Evolutionary conservation across 1,140 invertebrate genomes (phyloP), one percentile per base, ranked within the genome.

Genomic region (Drosophila albomicans): DNA sequence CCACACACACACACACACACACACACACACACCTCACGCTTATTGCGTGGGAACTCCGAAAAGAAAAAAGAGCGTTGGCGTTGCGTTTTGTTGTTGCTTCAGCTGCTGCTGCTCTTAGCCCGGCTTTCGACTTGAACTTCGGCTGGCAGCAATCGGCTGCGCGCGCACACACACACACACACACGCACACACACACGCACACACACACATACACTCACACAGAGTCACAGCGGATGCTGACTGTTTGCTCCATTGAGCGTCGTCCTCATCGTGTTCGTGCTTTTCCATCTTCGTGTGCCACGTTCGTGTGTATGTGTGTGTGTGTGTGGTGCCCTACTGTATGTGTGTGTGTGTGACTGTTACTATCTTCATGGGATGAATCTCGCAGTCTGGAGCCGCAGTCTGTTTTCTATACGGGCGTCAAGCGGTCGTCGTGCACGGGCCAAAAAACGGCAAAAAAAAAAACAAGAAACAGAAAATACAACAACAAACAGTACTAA

Each of bases 401-500:
- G 86, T 89, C 86, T 90, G 86, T 89, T 89, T 89, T 80, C 82
- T 57, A 90, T 82, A 90, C 86, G 86, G 86, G 86, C 86, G 86
- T 90, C 79, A 90, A 89, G 79, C 86, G 86, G 86, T 89, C 79
- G 86, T 89, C 82, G 86, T 73, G 79, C 82, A 79, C 85, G 85
- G 86, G 64, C 77, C 35, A 88, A 71, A 65, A 63, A 38, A 76
- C 59, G 59, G 56, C 63, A 52, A 62, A 64, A 48, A 52, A 65
- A 64, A 52, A 88, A 71, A 65, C 57, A 38, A 71, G 48, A 65
- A 64, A 48, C 35, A 88, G 65, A 65, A 63, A 38, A 76, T 54
- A 54, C 51, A 59, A 52, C 62, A 64, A 52, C 35, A 38, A 46
- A n/a, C 20, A 69, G 62, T n/a, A 63, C 48, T 8, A 65, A 43